Evolutionary conservation across 2,797 vertebrate species (phyloP).

Genomic region (Lates japonicus): DNA sequence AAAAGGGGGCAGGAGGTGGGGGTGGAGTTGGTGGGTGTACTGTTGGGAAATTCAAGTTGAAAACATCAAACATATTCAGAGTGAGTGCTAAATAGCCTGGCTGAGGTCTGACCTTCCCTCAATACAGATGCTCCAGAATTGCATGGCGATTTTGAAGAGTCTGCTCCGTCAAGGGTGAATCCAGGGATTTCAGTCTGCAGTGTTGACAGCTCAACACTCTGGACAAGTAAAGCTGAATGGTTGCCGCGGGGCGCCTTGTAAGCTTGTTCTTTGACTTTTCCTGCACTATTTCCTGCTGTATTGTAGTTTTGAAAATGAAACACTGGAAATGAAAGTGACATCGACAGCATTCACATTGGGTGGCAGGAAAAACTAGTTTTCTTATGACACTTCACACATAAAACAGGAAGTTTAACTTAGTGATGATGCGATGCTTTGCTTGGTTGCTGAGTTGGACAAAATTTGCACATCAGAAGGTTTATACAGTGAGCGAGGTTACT

Average conservation of each 20-base stretch:
- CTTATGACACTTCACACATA: constrained; percentile 9
- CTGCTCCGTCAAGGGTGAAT: constrained; percentile 77
- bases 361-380: background rate
- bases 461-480: constrained; percentile 72
- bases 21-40: constrained; percentile 38
- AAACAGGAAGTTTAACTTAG: constrained; percentile 7
- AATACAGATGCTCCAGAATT: constrained; percentile 57
- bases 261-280: constrained; percentile 33
- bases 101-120: constrained; percentile 74
- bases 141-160: constrained; percentile 69
- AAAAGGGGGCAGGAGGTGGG: constrained; percentile 42
- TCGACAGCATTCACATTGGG: constrained; percentile 11
- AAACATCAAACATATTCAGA: constrained; percentile 63
- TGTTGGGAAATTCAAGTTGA: constrained; percentile 59
- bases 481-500: constrained; percentile 33
- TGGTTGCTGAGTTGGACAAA: constrained; percentile 50
- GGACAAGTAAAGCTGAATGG: constrained; percentile 42
- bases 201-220: constrained; percentile 59
- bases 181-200: constrained; percentile 41
- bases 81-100: constrained; percentile 40
- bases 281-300: constrained; percentile 3
- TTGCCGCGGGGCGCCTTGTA: constrained; percentile 26
- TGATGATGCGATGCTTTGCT: constrained; percentile 18
- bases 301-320: constrained; percentile 12
- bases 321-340: constrained; percentile 27